A percentile compares a stretch with the other conserved stretches of the same genome.
phyloP scores from a whole-genome alignment of 2,113 vertebrate species.

The Dermatemys mawii region DNA sequence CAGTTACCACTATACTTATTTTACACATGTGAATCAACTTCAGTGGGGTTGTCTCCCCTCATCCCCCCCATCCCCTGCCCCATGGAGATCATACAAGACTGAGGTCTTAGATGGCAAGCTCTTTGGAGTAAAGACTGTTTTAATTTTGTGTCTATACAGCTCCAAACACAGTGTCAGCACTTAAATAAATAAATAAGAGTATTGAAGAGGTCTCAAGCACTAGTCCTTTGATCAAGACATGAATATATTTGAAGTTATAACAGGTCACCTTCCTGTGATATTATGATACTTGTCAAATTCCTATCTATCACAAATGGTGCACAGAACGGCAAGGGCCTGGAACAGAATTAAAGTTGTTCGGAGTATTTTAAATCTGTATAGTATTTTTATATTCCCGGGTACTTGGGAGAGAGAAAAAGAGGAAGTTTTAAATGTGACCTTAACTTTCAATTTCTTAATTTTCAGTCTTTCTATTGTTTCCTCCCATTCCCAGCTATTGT shows the following conservation, averaged over 20 bases:
- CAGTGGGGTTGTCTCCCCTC: background rate
- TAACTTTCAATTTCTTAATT: constrained; percentile 54
- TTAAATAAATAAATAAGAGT: background rate
- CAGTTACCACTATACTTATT: background rate
- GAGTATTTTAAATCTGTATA: background rate
- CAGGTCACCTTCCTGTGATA: background rate
- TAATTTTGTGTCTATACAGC: background rate
- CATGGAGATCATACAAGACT: background rate
- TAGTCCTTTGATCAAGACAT: background rate
- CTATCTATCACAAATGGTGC: background rate
- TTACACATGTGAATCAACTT: background rate
- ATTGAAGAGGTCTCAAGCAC: background rate
- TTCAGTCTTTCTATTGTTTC: constrained; percentile 26
- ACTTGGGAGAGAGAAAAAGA: background rate
- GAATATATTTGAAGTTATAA: background rate
- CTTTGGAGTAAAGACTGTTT: background rate
- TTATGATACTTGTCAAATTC: background rate
- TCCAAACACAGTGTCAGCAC: background rate
- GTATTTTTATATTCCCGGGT: background rate
- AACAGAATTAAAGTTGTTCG: background rate
- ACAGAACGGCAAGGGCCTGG: rapidly evolving
- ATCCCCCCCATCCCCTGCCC: too few species aligned
- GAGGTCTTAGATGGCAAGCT: background rate
- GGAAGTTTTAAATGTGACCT: background rate
- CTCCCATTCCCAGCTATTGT: constrained; percentile 45